Evolutionary conservation across 2,888 invertebrate genomes (phyloP).

Genomic region (Dusona sp.): DNA sequence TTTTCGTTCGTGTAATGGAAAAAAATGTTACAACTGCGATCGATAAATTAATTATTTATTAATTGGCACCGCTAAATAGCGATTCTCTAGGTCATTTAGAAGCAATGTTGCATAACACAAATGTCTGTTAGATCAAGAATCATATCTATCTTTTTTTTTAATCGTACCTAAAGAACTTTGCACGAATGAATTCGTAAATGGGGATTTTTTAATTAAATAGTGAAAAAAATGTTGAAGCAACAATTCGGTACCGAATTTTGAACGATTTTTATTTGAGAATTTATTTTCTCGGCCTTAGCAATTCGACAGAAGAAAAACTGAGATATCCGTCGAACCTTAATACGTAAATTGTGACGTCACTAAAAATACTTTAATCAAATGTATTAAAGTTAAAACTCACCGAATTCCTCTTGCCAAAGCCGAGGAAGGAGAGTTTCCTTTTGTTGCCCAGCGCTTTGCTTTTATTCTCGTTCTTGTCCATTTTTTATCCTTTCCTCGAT

Average conservation of each 20-base stretch:
- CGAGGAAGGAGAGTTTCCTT: conserved; percentile 91
- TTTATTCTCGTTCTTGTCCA: conserved; percentile 77
- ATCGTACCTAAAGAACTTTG: too few relatives aligned
- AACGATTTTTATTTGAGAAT: not conserved
- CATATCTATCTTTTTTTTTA: too few relatives aligned
- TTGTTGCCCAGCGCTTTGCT: conserved; percentile 84
- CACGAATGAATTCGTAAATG: too few relatives aligned
- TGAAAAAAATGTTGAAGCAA: too few relatives aligned
- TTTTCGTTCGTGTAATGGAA: not conserved
- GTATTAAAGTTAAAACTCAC: conserved; percentile 75
- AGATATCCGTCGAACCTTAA: too few relatives aligned
- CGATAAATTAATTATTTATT: conserved; percentile 1
- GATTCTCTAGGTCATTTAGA: not conserved
- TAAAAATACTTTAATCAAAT: not conserved
- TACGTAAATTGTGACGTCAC: not conserved
- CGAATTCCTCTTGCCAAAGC: conserved; percentile 88
- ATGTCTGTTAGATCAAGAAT: not conserved
- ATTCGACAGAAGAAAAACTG: too few relatives aligned
- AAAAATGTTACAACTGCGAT: not conserved
- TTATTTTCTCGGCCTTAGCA: not conserved
- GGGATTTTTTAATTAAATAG: too few relatives aligned
- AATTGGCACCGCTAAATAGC: not conserved
- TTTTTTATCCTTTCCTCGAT: conserved; percentile 61
- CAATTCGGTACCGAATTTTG: too few relatives aligned
- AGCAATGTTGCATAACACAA: not conserved